A percentile compares a stretch with the other conserved stretches of the same genome.
Evolutionary conservation across 2,113 vertebrate genomes (phyloP).

Genomic region (Neodon shergylaensis): DNA sequence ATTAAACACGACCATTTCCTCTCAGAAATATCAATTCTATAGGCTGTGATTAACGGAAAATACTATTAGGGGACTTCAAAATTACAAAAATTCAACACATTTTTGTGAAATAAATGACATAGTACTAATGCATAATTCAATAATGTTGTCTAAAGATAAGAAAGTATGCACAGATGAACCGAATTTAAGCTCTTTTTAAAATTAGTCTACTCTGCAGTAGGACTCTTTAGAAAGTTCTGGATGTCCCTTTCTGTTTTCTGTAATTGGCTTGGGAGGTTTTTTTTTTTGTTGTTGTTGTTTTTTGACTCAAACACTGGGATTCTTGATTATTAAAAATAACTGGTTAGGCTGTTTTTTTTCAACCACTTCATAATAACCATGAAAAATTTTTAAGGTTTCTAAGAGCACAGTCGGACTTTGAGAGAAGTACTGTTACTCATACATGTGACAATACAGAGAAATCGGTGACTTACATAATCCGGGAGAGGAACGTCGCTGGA

Average conservation of each 20-base stretch:
- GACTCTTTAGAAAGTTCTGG: not conserved
- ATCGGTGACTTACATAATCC: slow-evolving; percentile 93
- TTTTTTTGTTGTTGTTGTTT: not conserved
- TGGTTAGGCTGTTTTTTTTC: slow-evolving; percentile 61
- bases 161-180: not conserved
- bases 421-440: slow-evolving; percentile 30
- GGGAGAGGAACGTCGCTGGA: slow-evolving; percentile 90
- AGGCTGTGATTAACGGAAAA: not conserved
- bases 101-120: not conserved
- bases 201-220: not conserved
- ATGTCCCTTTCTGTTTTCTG: not conserved
- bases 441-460: slow-evolving; percentile 52
- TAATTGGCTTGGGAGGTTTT: not conserved
- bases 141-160: slow-evolving; percentile 25
- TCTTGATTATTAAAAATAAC: slow-evolving; percentile 55
- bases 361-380: slow-evolving; percentile 60
- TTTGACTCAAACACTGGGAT: slow-evolving; percentile 26
- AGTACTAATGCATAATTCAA: not conserved
- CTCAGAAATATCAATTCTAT: slow-evolving; percentile 35
- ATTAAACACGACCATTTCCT: slow-evolving; percentile 24
- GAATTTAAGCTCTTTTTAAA: not conserved
- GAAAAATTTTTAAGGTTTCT: slow-evolving; percentile 60
- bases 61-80: not conserved
- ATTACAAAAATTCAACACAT: not conserved
- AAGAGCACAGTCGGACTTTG: slow-evolving; percentile 52